A percentile compares a stretch with the other conserved stretches of the same genome.
Conservation (phyloP, 1,140 invertebrate genomes). For the Gonioctena quinquepunctata region DNA sequence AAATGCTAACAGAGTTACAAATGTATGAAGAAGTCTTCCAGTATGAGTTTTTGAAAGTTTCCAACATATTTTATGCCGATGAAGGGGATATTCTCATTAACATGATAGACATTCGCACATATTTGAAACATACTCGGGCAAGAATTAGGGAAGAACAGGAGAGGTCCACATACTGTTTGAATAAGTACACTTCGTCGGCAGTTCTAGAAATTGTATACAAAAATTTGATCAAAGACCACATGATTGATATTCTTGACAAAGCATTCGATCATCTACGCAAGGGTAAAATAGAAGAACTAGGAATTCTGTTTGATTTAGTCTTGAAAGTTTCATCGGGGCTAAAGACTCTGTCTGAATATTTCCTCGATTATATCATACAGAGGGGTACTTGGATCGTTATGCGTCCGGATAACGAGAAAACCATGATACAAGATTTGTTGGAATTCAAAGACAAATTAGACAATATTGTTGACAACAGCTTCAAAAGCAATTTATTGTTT, state of each 20-base stretch:
- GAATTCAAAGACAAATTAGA: conserved; percentile 98
- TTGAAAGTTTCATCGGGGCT: conserved; percentile 87
- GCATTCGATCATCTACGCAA: conserved; percentile 87
- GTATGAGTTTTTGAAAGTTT: conserved; percentile 86
- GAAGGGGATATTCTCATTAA: conserved; percentile 87
- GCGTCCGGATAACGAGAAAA: conserved; percentile 95
- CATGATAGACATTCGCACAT: conserved; percentile 87
- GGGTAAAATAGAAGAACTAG: conserved; percentile 86
- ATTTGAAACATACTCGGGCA: conserved; percentile 90
- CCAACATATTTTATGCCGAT: conserved; percentile 84
- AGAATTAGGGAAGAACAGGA: conserved; percentile 91
- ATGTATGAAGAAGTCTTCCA: conserved; percentile 94
- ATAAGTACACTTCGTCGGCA: conserved; percentile 53
- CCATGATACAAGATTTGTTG: conserved; percentile 91
- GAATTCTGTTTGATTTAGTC: conserved; percentile 85
- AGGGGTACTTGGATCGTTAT: conserved; percentile 93
- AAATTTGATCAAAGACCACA: conserved; percentile 86
- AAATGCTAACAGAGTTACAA: conserved; percentile 95
- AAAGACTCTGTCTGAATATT: conserved; percentile 81
- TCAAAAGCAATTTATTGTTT: conserved; percentile 91
- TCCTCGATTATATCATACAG: conserved; percentile 94
- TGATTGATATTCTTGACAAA: conserved; percentile 86
- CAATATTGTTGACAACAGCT: conserved; percentile 86
- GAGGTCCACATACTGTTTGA: conserved; percentile 87
- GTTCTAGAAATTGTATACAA: conserved; percentile 54